Conservation (phyloP, 2,113 vertebrate genomes). For the Seriola quinqueradiata region DNA sequence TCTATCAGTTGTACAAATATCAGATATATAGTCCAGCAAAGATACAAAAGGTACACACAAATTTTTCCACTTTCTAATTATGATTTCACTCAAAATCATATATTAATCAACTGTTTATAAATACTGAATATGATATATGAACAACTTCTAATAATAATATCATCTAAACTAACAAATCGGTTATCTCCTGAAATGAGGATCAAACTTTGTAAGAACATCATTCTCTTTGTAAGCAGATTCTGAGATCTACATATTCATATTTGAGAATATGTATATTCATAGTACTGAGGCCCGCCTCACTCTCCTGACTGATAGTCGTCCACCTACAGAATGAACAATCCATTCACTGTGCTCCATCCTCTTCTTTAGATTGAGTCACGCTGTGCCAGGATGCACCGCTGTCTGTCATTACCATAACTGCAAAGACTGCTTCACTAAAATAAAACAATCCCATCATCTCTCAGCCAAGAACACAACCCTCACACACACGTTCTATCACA, state of each 20-base stretch:
- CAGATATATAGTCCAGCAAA: too few species aligned
- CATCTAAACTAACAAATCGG: too few species aligned
- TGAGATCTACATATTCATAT: not conserved
- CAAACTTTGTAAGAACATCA: too few species aligned
- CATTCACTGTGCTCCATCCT: not conserved
- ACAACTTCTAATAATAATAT: too few species aligned
- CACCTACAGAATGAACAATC: not conserved
- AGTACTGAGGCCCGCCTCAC: not conserved
- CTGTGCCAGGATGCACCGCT: not conserved
- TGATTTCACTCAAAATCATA: too few species aligned
- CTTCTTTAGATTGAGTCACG: not conserved
- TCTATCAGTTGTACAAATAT: too few species aligned
- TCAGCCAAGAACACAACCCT: not conserved
- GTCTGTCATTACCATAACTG: not conserved
- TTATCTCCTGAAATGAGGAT: too few species aligned
- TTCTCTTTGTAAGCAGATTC: too few species aligned
- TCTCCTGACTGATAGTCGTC: not conserved
- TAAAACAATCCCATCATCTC: not conserved
- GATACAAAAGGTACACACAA: too few species aligned
- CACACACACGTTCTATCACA: not conserved
- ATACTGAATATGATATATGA: too few species aligned
- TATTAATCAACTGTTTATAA: too few species aligned
- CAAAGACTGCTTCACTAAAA: constrained; percentile 15
- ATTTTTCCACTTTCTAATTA: too few species aligned
- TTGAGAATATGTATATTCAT: not conserved